A percentile compares a stretch with the other conserved stretches of the same genome.
Conservation (phyloP, 2,888 invertebrate species). For the Seladonia tumulorum region DNA sequence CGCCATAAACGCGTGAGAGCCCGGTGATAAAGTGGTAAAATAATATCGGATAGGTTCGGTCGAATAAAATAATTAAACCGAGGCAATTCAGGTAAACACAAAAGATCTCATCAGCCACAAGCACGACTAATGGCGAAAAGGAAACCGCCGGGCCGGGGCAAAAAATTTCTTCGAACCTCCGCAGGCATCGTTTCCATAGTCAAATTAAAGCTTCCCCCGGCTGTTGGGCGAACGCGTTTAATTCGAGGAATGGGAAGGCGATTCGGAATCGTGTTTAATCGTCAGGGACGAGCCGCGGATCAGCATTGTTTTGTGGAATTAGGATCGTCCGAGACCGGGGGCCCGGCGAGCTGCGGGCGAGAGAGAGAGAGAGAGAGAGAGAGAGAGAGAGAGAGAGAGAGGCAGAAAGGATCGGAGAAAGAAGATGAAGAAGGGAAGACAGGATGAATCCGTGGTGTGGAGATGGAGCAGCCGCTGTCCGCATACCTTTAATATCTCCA, state of each 20-base stretch:
- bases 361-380: constrained; percentile 12
- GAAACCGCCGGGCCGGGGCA: not conserved
- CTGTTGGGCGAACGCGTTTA: constrained; percentile 50
- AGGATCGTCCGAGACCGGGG: constrained; percentile 62
- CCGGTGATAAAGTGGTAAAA: not conserved
- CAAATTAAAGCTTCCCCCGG: constrained; percentile 51
- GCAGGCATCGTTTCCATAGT: constrained; percentile 43
- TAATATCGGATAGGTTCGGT: not conserved
- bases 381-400: constrained; percentile 14
- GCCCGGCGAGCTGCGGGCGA: constrained; percentile 21
- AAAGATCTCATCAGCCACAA: constrained; percentile 7
- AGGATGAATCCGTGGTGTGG: constrained; percentile 43
- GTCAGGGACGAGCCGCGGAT: constrained; percentile 43
- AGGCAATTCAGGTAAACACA: constrained; percentile 11
- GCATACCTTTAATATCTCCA: constrained; percentile 79
- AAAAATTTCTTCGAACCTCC: constrained; percentile 19
- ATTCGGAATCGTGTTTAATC: constrained; percentile 50
- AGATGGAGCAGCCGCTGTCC: constrained; percentile 60
- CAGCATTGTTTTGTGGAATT: constrained; percentile 76
- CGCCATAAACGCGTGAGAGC: no score
- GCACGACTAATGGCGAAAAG: constrained; percentile 15
- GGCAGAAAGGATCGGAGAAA: not conserved
- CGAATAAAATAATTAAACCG: not conserved
- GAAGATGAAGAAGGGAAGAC: constrained; percentile 40
- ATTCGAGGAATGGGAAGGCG: constrained; percentile 41